Base-by-base conservation (phyloP, 2,113 vertebrate species). In the Amia ocellicauda region DNA sequence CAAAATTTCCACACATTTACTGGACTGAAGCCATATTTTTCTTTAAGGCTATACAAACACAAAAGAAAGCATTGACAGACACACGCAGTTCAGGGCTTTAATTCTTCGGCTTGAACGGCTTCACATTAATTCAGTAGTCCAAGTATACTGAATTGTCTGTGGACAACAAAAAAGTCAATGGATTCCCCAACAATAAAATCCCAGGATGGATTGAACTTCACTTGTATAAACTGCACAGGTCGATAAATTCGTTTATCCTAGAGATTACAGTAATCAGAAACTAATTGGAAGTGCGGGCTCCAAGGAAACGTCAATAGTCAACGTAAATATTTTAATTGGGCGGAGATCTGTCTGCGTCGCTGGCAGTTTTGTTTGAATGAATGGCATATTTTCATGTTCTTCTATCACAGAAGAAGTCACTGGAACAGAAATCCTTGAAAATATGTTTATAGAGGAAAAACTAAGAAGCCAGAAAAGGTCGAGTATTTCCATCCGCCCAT, bases 401-500 rank as follows among this genome's bases (percentile, higher is more conserved):
- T 85, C 81, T 74, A 80, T 85, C 83, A 75, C 74, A 68, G 78
- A 78, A 78, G 82, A n/a, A 78, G 84, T 85, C 23, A 63, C 76
- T 74, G 80, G 82, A 29, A 82, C 2, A 68, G 78, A 75, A 73
- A 75, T 79, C 83, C 73, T 82, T 85, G 81, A 68, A 7, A 71
- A 74, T 64, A 72, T 58, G 68, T 89, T 95, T 96, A 99, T 90
- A 99, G 89, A 61, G 97, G 97, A 88, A 99, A 99, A 60, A 99
- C 96, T 91, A 99, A 88, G 92, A 99, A 99, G 88, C 96, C 97
- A 0, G 97, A 99, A 87, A 99, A 99, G 58, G 97, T 99, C 75
- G 97, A 99, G 67, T 97, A 99, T 81, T 99, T 99, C 96, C 97
- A 99, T 86, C 97, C 97, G 70, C 97, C 97, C 97, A 98, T 99